Evolutionary conservation across 1,140 invertebrate species (phyloP), one percentile per base, ranked within the genome.

Genomic region (Musca vetustissima): DNA sequence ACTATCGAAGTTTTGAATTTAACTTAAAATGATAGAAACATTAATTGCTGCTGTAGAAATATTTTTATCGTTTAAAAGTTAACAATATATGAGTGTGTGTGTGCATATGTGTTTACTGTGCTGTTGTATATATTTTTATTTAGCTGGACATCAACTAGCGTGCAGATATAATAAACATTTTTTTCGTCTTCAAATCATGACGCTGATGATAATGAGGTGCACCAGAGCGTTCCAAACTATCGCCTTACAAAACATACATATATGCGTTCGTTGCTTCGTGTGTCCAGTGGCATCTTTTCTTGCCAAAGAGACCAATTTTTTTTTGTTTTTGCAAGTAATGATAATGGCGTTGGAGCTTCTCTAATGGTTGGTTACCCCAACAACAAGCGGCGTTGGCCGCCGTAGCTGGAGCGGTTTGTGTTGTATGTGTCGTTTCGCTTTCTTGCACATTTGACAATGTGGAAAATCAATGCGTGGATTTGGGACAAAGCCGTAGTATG

Each of bases 381-480:
- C 32, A 32, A 61, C 36, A 43, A 43, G 36, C 13, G 36, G 36
- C 36, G 36, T 61, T 61, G 57, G 32, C 36, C 28, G 28, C 57
- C 15, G 55, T 55, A 32, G 36, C n/a, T 43, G 8, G 8, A 21
- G 32, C 13, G 19, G 28, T 32, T 61, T 61, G 36, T 21, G 36
- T 17, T 19, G 36, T 32, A 17, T 61, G 28, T 61, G 61, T 69
- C 68, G 70, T 71, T 68, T 71, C 70, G 70, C 70, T 71, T 71
- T 71, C 70, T 69, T 71, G 70, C 64, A 50, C 69, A 67, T 67
- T 69, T 71, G 70, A 71, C 70, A 71, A 71, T 68, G 70, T 71
- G 70, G 70, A 71, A 71, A 71, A 71, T 71, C 70, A 71, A 70
- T 70, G 69, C 69, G 69, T 67, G 66, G 57, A 70, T 70, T 67